Evolutionary conservation across 2,888 invertebrate genomes (phyloP).

Genomic region (Melanostoma scalare): DNA sequence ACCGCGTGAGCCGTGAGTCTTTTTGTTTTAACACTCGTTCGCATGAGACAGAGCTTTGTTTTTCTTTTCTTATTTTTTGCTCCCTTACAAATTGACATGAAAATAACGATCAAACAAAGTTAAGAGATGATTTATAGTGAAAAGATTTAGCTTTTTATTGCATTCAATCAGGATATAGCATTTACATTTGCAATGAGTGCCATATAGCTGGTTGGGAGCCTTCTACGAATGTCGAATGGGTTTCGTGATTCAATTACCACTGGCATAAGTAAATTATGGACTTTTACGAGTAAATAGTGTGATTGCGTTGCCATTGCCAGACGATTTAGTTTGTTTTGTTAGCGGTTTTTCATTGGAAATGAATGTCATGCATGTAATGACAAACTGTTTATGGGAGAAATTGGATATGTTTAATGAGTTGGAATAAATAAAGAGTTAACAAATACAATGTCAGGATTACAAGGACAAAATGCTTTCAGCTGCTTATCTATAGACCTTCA

Average conservation of each 20-base stretch:
- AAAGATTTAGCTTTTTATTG: conserved; percentile 21
- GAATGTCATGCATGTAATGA: too few relatives aligned
- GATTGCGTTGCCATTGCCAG: neutral
- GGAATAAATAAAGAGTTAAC: too few relatives aligned
- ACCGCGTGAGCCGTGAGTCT: neutral
- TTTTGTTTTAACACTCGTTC: conserved; percentile 18
- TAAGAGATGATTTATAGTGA: conserved; percentile 43
- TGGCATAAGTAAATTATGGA: conserved; percentile 22
- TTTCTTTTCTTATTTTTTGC: conserved; percentile 1
- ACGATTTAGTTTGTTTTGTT: conserved; percentile 6
- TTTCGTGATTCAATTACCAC: conserved; percentile 6
- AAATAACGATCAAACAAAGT: conserved; percentile 65
- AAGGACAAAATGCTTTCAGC: too few relatives aligned
- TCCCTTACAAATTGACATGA: conserved; percentile 46
- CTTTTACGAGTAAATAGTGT: neutral
- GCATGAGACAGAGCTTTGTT: conserved; percentile 19
- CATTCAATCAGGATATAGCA: conserved; percentile 31
- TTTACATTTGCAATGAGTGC: conserved; percentile 15
- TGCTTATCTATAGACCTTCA: too few relatives aligned
- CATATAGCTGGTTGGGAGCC: neutral
- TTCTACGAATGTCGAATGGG: conserved; percentile 13
- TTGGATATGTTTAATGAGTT: too few relatives aligned
- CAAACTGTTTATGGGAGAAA: too few relatives aligned
- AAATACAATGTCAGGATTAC: too few relatives aligned
- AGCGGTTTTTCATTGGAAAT: too few relatives aligned